Conservation (phyloP, 2,888 invertebrate genomes). For the Zele albiditarsus region DNA sequence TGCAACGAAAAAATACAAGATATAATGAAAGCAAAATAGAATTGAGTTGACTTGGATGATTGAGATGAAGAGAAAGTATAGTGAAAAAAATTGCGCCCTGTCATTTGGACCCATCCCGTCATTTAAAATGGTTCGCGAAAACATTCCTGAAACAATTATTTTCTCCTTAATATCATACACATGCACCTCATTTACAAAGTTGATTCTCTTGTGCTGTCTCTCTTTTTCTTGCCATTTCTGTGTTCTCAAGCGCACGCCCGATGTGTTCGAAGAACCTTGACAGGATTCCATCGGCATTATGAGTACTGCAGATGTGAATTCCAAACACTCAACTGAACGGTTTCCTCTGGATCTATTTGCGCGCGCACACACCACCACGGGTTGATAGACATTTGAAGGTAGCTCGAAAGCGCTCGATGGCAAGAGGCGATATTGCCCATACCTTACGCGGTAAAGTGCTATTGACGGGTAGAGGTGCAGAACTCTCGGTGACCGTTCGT, state of each 20-base stretch:
- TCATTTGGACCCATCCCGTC: too few species aligned
- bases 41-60: background rate
- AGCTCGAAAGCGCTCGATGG: background rate
- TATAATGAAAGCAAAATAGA: background rate
- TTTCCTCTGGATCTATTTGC: constrained; percentile 1
- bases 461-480: constrained; percentile 10
- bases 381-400: constrained; percentile 11
- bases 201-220: background rate
- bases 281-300: background rate
- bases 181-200: background rate
- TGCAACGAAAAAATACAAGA: constrained; percentile 49
- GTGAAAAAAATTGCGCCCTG: background rate
- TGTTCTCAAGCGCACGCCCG: background rate
- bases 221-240: background rate
- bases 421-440: background rate
- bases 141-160: too few species aligned
- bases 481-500: constrained; percentile 8
- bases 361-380: background rate
- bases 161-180: background rate
- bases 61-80: background rate
- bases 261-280: background rate
- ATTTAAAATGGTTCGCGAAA: too few species aligned
- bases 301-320: background rate
- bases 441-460: constrained; percentile 14
- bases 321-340: background rate